phyloP scores from a whole-genome alignment of 2,888 invertebrate genomes.

The Timema cristinae region DNA sequence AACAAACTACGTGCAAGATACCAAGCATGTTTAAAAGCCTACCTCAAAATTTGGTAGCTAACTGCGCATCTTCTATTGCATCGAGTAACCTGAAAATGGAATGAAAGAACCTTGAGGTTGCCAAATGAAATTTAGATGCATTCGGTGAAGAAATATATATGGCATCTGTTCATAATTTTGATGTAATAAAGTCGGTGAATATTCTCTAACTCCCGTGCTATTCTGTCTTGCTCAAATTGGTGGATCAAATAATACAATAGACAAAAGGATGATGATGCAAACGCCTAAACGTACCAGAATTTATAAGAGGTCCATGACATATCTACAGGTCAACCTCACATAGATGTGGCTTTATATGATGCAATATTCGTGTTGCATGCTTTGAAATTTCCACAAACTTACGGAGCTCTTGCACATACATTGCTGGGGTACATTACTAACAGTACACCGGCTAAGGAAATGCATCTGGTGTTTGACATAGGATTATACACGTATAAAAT shows the following conservation, averaged over 20 bases:
- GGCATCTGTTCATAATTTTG: no score
- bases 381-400: not conserved
- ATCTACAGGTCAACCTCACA: no score
- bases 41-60: conserved; percentile 4
- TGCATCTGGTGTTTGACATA: conserved; percentile 1
- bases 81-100: not conserved
- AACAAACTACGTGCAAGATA: not conserved
- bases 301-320: no score
- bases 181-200: no score
- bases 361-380: not conserved
- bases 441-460: not conserved
- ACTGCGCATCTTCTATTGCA: not conserved
- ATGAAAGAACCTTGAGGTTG: not conserved
- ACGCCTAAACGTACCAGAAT: no score
- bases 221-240: no score
- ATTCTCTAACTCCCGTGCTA: no score
- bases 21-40: not conserved
- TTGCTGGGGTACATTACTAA: not conserved
- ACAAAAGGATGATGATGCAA: not conserved
- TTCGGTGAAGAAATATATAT: no score
- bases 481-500: not conserved
- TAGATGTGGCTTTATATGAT: no score
- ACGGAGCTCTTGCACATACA: not conserved
- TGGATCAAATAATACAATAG: not conserved
- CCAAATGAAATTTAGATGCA: not conserved